Conservation (phyloP, 2,113 vertebrate genomes). For the Hipposideros armiger region DNA sequence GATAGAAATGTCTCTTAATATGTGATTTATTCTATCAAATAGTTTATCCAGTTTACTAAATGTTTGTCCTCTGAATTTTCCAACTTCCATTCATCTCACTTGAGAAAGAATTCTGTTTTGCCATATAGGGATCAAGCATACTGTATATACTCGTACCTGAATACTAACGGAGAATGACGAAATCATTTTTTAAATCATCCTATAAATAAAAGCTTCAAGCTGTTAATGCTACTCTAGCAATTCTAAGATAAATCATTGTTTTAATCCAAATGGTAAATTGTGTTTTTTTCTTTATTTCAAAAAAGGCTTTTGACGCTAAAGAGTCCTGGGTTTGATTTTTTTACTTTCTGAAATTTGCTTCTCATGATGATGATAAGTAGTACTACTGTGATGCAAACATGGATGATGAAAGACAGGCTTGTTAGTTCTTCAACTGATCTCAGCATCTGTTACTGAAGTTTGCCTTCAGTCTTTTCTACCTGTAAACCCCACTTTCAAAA, state of each 20-base stretch:
- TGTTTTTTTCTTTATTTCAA: not conserved
- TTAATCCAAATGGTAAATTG: constrained; percentile 31
- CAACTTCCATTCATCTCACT: constrained; percentile 43
- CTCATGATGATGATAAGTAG: not conserved
- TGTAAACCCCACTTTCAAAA: not conserved
- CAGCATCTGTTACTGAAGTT: constrained; percentile 10
- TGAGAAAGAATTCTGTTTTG: constrained; percentile 59
- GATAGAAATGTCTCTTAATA: constrained; percentile 54
- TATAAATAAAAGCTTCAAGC: constrained; percentile 62
- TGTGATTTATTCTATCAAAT: constrained; percentile 47
- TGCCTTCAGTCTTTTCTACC: not conserved
- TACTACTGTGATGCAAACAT: not conserved
- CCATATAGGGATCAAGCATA: not conserved
- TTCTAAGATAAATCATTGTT: constrained; percentile 30
- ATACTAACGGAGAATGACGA: constrained; percentile 26
- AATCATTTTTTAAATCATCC: constrained; percentile 56
- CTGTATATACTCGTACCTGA: not conserved
- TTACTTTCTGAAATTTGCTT: constrained; percentile 51
- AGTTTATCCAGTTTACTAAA: constrained; percentile 35
- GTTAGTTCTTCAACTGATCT: constrained; percentile 34
- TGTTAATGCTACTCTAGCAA: constrained; percentile 45
- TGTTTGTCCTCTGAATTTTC: constrained; percentile 46
- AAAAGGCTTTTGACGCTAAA: constrained; percentile 29
- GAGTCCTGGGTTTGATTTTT: constrained; percentile 29
- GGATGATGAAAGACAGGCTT: not conserved